These are phyloP conservation scores for Auanema freiburgensis DNA, from an alignment of 2,888 invertebrate species.

Conservation along the genomic window DNA sequence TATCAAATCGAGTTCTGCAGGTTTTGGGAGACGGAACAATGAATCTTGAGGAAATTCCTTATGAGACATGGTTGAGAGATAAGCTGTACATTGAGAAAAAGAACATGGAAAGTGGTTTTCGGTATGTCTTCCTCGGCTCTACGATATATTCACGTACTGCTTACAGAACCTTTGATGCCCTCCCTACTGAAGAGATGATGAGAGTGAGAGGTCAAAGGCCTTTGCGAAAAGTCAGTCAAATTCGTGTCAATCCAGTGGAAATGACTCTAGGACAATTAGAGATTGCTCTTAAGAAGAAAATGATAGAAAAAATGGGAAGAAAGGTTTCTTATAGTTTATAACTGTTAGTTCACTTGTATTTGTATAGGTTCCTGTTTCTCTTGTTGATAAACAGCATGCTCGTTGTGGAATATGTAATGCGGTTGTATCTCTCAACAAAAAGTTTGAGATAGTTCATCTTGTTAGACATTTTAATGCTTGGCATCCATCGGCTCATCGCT, in stretches of 20 bases:
- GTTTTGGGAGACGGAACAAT: conserved; percentile 43
- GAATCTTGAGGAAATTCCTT: conserved; percentile 59
- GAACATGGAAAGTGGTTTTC: conserved; percentile 45
- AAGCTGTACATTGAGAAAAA: conserved; percentile 41
- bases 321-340: conserved; percentile 26
- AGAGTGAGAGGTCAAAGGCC: not conserved
- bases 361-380: conserved; percentile 55
- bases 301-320: conserved; percentile 62
- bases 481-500: conserved; percentile 62
- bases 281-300: conserved; percentile 53
- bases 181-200: conserved; percentile 3
- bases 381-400: conserved; percentile 62
- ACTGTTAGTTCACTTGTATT: not conserved
- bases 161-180: not conserved
- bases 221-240: conserved; percentile 37
- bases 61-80: conserved; percentile 53
- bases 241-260: conserved; percentile 59
- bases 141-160: not conserved
- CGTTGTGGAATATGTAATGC: conserved; percentile 60
- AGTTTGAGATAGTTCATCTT: conserved; percentile 62
- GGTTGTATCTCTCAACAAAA: conserved; percentile 61
- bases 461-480: conserved; percentile 64
- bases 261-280: conserved; percentile 58
- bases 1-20: conserved; percentile 7
- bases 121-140: conserved; percentile 8